Base-by-base conservation (phyloP, 2,797 vertebrate species). In the Chromis chromis region DNA sequence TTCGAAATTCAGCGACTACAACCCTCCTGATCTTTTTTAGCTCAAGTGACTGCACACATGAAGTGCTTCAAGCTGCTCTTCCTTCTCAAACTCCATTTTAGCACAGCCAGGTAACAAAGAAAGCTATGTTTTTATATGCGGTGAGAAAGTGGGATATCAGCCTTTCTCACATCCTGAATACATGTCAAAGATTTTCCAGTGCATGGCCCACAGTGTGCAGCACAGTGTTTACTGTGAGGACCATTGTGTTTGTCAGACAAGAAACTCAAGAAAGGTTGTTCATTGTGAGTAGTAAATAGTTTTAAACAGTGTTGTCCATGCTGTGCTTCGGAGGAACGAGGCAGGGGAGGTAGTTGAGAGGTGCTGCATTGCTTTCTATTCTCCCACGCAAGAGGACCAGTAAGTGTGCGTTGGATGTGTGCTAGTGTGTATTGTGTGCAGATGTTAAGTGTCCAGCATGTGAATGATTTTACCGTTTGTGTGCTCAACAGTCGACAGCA, bases 51-150 rank as follows among this genome's bases (percentile, higher is more conserved):
- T 61, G 65, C 54, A 59, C 65, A 65, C 49, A 27, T 21, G 25
- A 69, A 79, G 53, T 57, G 67, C 50, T 78, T 74, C 65, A 81
- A 78, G 70, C 66, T 79, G 70, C 67, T 78, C 49, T 28, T 76
- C 48, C 54, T 57, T 65, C 46, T 60, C 9, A 5, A 42, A 49
- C 48, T 65, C 65, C 31, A 33, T 67, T 69, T 76, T 16, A 31
- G 31, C 40, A 68, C 61, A 73, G 71, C 54, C 65, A 72, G 61
- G 78, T 79, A 76, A 85, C 67, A 59, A 48, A 65, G 12, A 71
- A 55, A 74, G 78, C 42, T n/a, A 22, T 65, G 10, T 53, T 46
- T 42, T 60, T 46, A 46, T 28, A 60, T 25, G 40, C 11, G 39
- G 11, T 36, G 39, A 36, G 46, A 69, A 79, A 49, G 39, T 22